Percentiles rank a stretch among this genome's conserved stretches.
phyloP scores from a whole-genome alignment of 2,797 vertebrate species.

The Aratinga solstitialis region DNA sequence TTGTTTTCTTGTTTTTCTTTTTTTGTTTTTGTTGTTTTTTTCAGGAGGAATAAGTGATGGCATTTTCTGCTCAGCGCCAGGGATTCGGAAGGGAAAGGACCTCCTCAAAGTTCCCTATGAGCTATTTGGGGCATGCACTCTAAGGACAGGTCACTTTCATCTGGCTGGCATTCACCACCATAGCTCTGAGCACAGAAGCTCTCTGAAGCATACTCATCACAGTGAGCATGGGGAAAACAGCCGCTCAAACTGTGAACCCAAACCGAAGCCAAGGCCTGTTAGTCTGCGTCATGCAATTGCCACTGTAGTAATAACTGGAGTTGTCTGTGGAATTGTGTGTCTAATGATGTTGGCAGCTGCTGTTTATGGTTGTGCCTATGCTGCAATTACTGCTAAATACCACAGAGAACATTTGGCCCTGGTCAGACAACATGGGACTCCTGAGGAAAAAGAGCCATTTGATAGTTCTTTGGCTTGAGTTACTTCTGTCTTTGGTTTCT shows the following conservation, averaged over 20 bases:
- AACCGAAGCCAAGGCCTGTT: conserved; percentile 81
- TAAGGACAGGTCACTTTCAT: conserved; percentile 78
- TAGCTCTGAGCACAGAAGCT: conserved; percentile 68
- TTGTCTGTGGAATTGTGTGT: conserved; percentile 93
- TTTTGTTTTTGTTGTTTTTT: not conserved
- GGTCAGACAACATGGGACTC: conserved; percentile 61
- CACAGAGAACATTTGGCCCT: conserved; percentile 77
- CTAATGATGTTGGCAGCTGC: conserved; percentile 96
- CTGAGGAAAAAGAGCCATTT: conserved; percentile 81
- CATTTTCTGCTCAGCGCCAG: conserved; percentile 85
- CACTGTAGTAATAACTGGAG: conserved; percentile 93
- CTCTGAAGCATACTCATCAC: conserved; percentile 66
- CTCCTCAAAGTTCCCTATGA: conserved; percentile 92
- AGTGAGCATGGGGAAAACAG: not conserved
- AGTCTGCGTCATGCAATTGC: conserved; percentile 92
- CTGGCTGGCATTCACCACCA: conserved; percentile 80
- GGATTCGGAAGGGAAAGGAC: conserved; percentile 85
- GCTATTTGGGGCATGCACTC: conserved; percentile 87
- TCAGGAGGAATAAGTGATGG: conserved; percentile 89
- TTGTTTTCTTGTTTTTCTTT: not conserved
- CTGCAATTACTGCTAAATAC: conserved; percentile 90
- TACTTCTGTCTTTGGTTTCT: not conserved
- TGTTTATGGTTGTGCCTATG: conserved; percentile 93
- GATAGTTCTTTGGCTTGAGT: conserved; percentile 82
- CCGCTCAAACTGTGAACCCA: conserved; percentile 82